A percentile compares a stretch with the other conserved stretches of the same genome.
These are phyloP conservation scores for Ramphastos sulfuratus DNA, from an alignment of 2,113 vertebrate species.

Conservation along the genomic window DNA sequence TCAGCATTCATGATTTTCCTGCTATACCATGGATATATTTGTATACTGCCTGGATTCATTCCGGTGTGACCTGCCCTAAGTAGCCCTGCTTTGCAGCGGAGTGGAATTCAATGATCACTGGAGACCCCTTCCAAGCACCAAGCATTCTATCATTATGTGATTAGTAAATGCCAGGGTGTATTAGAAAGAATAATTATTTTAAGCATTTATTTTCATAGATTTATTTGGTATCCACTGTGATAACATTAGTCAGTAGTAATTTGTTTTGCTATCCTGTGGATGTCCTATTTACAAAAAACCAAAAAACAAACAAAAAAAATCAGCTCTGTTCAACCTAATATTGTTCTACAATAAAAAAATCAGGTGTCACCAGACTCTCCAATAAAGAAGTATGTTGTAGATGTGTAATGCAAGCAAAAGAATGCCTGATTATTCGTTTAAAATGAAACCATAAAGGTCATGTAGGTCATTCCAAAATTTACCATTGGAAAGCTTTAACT, in stretches of 20 bases:
- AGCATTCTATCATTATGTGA: no score
- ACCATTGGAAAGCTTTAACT: not conserved
- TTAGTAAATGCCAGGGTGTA: not conserved
- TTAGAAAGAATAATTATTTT: not conserved
- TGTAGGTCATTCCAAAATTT: not conserved
- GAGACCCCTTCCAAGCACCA: no score
- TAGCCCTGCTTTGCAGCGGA: no score
- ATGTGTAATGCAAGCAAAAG: not conserved
- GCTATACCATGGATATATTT: no score
- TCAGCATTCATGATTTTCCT: no score
- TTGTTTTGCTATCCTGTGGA: not conserved
- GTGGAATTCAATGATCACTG: no score
- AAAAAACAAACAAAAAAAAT: not conserved
- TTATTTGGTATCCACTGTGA: not conserved
- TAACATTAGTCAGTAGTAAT: not conserved
- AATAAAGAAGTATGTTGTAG: not conserved
- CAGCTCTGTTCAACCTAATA: no score
- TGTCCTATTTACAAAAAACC: not conserved
- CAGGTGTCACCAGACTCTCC: not conserved
- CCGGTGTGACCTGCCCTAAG: no score
- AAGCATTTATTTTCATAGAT: slow-evolving; percentile 23
- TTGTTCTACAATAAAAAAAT: not conserved
- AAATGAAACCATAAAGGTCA: not conserved
- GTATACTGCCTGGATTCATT: no score
- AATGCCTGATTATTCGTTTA: not conserved